Evolutionary conservation across 2,113 vertebrate species (phyloP).

Genomic region (Cervus canadensis): DNA sequence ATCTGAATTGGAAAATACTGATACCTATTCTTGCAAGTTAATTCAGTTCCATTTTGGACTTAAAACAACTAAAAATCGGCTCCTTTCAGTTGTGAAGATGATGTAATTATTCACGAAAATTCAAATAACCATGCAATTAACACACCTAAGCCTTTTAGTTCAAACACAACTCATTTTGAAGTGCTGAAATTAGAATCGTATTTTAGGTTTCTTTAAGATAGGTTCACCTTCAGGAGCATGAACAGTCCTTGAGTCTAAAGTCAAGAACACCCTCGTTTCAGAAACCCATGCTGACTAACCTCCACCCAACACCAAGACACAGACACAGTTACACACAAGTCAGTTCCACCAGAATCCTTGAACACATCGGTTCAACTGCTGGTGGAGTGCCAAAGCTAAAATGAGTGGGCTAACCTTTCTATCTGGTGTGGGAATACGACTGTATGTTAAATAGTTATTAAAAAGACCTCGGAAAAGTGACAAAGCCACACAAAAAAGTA

Average conservation of each 20-base stretch:
- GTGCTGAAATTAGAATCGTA: neutral
- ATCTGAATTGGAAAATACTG: slow-evolving; percentile 10
- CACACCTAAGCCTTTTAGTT: neutral
- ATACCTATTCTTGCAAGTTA: neutral
- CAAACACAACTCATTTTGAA: neutral
- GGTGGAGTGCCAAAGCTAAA: neutral
- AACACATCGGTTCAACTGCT: neutral
- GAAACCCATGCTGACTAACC: neutral
- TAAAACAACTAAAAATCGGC: neutral
- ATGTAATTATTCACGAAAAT: slow-evolving; percentile 3
- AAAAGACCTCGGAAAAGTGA: slow-evolving; percentile 31
- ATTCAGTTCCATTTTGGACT: slow-evolving; percentile 2
- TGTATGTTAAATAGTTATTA: neutral
- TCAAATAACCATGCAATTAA: neutral
- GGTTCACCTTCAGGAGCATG: neutral
- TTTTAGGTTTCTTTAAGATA: slow-evolving; percentile 15
- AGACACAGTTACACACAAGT: neutral
- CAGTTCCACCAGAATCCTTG: neutral
- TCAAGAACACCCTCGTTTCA: neutral
- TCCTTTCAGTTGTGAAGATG: slow-evolving; percentile 11
- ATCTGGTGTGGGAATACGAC: neutral
- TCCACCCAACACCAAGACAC: neutral
- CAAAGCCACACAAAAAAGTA: neutral
- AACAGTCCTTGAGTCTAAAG: neutral
- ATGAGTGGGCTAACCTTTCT: neutral